Evolutionary conservation across 2,888 invertebrate species (phyloP).

Genomic region (Anticlea derivata): DNA sequence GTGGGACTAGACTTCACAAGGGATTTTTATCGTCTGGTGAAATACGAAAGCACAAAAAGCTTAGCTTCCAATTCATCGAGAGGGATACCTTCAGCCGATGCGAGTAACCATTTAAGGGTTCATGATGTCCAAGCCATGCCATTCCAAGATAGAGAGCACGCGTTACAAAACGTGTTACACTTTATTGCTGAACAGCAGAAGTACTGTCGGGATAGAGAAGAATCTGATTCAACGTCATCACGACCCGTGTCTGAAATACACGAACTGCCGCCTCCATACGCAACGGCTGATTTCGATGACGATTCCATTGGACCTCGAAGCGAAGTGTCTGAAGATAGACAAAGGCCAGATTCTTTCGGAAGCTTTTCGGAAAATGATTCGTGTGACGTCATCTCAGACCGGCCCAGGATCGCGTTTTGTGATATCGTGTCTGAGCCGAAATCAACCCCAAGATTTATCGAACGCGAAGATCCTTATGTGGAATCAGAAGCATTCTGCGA

Average conservation of each 20-base stretch:
- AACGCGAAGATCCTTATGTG: slow-evolving; percentile 74
- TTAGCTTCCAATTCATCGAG: slow-evolving; percentile 89
- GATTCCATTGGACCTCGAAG: slow-evolving; percentile 77
- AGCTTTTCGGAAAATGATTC: slow-evolving; percentile 80
- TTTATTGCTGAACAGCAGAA: slow-evolving; percentile 91
- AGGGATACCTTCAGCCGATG: slow-evolving; percentile 84
- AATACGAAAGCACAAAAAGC: slow-evolving; percentile 92
- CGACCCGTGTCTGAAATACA: slow-evolving; percentile 83
- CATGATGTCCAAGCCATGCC: slow-evolving; percentile 77
- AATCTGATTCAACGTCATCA: slow-evolving; percentile 82
- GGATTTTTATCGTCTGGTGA: slow-evolving; percentile 91
- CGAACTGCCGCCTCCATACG: slow-evolving; percentile 81
- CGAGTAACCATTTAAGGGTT: slow-evolving; percentile 69
- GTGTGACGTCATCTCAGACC: slow-evolving; percentile 69
- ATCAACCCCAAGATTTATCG: slow-evolving; percentile 75
- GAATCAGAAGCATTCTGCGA: slow-evolving; percentile 74
- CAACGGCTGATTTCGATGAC: slow-evolving; percentile 75
- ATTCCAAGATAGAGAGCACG: slow-evolving; percentile 86
- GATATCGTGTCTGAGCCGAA: slow-evolving; percentile 74
- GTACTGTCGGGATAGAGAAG: slow-evolving; percentile 85
- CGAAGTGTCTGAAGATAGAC: slow-evolving; percentile 76
- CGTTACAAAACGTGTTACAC: slow-evolving; percentile 88
- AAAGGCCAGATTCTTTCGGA: slow-evolving; percentile 74
- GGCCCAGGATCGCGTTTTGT: slow-evolving; percentile 63
- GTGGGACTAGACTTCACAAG: slow-evolving; percentile 90